phyloP scores from a whole-genome alignment of 2,113 vertebrate species.

The Malurus melanocephalus region DNA sequence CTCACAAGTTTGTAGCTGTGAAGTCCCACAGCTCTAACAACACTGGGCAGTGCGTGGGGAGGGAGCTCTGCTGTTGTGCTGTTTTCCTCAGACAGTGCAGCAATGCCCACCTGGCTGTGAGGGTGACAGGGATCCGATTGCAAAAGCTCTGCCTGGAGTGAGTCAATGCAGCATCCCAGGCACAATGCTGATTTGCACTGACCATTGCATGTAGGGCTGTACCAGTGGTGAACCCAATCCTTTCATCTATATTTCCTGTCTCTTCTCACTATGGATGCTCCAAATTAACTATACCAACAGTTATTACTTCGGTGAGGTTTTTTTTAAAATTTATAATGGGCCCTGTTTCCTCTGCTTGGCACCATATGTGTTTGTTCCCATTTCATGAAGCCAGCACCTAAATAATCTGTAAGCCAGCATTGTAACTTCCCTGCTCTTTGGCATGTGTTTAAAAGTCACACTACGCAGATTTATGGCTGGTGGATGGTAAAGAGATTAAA shows the following conservation, averaged over 20 bases:
- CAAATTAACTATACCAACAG: conserved; percentile 11
- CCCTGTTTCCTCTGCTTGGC: conserved; percentile 27
- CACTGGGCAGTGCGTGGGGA: neutral
- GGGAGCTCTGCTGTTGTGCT: neutral
- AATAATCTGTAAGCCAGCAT: conserved; percentile 56
- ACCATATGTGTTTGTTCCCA: conserved; percentile 48
- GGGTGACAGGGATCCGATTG: neutral
- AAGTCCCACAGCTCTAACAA: neutral
- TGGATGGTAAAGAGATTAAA: conserved; percentile 67
- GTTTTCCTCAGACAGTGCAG: neutral
- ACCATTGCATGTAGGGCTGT: neutral
- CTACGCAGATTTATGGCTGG: conserved; percentile 53
- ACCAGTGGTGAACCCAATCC: neutral
- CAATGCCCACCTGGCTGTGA: neutral
- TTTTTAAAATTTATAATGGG: neutral
- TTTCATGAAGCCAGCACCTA: conserved; percentile 57
- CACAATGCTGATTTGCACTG: neutral
- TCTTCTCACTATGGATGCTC: conserved; percentile 5
- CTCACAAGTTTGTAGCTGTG: neutral
- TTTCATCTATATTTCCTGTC: conserved; percentile 20
- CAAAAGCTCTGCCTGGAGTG: neutral
- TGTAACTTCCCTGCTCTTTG: conserved; percentile 55
- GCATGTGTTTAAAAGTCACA: conserved; percentile 49
- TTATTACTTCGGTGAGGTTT: neutral
- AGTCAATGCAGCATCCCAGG: fast-evolving